Conservation (phyloP, 1,140 invertebrate genomes). For the Metaphire vulgaris region DNA sequence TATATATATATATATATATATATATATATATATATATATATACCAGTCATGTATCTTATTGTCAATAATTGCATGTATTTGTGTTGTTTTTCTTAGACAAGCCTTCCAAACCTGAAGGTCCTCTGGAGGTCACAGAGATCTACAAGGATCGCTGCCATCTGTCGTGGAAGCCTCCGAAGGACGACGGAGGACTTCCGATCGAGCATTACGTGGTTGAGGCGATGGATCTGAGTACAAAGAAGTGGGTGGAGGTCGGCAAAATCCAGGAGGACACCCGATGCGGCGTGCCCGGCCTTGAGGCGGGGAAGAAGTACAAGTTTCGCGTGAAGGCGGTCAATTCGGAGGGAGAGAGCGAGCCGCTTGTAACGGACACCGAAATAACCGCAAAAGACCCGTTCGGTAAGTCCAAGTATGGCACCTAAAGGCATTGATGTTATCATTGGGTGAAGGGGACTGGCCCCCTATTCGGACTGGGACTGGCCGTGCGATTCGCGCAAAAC, state of each 20-base stretch:
- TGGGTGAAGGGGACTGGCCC: too few species aligned
- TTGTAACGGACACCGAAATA: constrained; percentile 74
- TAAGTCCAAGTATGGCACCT: constrained; percentile 57
- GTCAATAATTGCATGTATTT: too few species aligned
- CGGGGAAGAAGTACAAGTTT: constrained; percentile 92
- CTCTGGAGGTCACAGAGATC: constrained; percentile 79
- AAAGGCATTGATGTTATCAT: too few species aligned
- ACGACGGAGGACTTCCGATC: constrained; percentile 92
- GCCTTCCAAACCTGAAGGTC: constrained; percentile 83
- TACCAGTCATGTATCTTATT: too few species aligned
- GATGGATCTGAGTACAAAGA: constrained; percentile 64
- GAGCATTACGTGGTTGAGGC: constrained; percentile 85
- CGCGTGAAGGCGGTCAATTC: constrained; percentile 88
- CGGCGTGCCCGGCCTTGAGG: constrained; percentile 61
- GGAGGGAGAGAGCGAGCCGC: constrained; percentile 80
- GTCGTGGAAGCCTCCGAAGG: constrained; percentile 90
- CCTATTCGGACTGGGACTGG: too few species aligned
- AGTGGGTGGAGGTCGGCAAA: constrained; percentile 75
- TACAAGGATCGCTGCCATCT: constrained; percentile 88
- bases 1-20: neutral
- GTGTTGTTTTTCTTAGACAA: constrained; percentile 58
- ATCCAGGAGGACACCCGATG: constrained; percentile 44
- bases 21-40: too few species aligned
- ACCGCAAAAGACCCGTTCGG: constrained; percentile 95
- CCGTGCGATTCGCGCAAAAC: too few species aligned